phyloP scores from a whole-genome alignment of 1,140 invertebrate genomes.

The Zaprionus lachaisei region DNA sequence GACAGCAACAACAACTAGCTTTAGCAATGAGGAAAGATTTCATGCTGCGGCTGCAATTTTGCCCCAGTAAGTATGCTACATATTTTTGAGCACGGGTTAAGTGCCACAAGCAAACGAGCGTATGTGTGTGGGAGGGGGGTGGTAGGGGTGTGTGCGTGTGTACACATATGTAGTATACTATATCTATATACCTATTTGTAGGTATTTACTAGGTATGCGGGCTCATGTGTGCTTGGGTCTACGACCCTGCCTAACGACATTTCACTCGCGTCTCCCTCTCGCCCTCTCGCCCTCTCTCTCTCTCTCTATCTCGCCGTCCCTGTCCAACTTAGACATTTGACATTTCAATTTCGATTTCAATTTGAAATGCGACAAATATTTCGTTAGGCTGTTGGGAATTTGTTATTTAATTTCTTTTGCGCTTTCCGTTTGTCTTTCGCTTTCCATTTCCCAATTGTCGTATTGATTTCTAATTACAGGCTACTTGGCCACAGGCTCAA shows the following conservation, averaged over 20 bases:
- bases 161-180: slow-evolving; percentile 1
- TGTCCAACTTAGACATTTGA: slow-evolving; percentile 56
- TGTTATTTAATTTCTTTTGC: slow-evolving; percentile 29
- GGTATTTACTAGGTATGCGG: slow-evolving; percentile 6
- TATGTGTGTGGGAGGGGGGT: slow-evolving; percentile 7
- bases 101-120: slow-evolving; percentile 45
- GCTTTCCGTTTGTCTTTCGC: neutral
- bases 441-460: slow-evolving; percentile 52
- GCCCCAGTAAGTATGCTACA: slow-evolving; percentile 77
- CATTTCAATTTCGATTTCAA: slow-evolving; percentile 76
- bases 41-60: slow-evolving; percentile 68
- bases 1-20: slow-evolving; percentile 29
- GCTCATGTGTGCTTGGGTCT: slow-evolving; percentile 25
- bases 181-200: slow-evolving; percentile 3
- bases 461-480: slow-evolving; percentile 77
- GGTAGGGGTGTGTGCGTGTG: neutral
- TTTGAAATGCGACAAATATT: slow-evolving; percentile 30
- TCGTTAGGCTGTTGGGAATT: slow-evolving; percentile 25
- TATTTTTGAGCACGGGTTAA: slow-evolving; percentile 65
- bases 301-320: neutral
- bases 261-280: slow-evolving; percentile 35
- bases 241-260: slow-evolving; percentile 51
- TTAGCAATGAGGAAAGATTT: slow-evolving; percentile 53
- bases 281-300: neutral
- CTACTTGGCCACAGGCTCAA: slow-evolving; percentile 43